phyloP scores from a whole-genome alignment of 2,888 invertebrate genomes.

The Drosophila nr. medialis region DNA sequence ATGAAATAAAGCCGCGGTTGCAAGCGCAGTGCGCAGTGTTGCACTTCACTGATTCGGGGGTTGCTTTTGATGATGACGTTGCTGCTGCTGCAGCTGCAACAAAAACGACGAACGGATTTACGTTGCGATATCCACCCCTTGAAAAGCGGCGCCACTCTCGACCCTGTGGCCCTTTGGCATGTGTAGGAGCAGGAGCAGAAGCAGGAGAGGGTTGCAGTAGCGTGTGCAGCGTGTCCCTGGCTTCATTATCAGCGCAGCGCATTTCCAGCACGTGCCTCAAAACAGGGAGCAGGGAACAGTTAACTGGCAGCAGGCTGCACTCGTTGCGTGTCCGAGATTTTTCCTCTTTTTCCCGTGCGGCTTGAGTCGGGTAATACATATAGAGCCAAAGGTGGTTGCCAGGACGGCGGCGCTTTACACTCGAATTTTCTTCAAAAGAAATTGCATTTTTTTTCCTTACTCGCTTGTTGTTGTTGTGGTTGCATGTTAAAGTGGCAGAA shows the following conservation, averaged over 20 bases:
- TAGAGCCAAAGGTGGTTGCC: slow-evolving; percentile 63
- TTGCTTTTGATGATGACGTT: slow-evolving; percentile 61
- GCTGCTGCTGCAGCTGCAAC: slow-evolving; percentile 62
- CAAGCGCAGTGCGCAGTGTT: slow-evolving; percentile 56
- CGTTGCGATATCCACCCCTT: slow-evolving; percentile 44
- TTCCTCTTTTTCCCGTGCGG: slow-evolving; percentile 30
- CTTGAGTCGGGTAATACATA: not conserved
- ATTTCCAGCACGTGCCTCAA: slow-evolving; percentile 69
- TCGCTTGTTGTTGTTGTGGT: slow-evolving; percentile 45
- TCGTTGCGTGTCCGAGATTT: slow-evolving; percentile 65
- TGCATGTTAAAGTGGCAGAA: slow-evolving; percentile 57
- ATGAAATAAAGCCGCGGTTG: slow-evolving; percentile 28
- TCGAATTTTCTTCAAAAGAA: slow-evolving; percentile 61
- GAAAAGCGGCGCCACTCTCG: slow-evolving; percentile 58
- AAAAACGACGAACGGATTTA: slow-evolving; percentile 51
- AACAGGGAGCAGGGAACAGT: slow-evolving; percentile 12
- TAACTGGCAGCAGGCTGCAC: slow-evolving; percentile 25
- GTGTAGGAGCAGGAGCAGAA: not conserved
- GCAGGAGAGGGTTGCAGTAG: slow-evolving; percentile 51
- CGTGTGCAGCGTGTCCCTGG: slow-evolving; percentile 50
- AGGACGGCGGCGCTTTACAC: slow-evolving; percentile 42
- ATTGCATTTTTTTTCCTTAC: slow-evolving; percentile 50
- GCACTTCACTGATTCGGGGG: slow-evolving; percentile 40
- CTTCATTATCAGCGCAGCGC: slow-evolving; percentile 69
- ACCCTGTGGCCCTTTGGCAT: slow-evolving; percentile 31